phyloP scores from a whole-genome alignment of 2,113 vertebrate species.

The Cacatua alba region DNA sequence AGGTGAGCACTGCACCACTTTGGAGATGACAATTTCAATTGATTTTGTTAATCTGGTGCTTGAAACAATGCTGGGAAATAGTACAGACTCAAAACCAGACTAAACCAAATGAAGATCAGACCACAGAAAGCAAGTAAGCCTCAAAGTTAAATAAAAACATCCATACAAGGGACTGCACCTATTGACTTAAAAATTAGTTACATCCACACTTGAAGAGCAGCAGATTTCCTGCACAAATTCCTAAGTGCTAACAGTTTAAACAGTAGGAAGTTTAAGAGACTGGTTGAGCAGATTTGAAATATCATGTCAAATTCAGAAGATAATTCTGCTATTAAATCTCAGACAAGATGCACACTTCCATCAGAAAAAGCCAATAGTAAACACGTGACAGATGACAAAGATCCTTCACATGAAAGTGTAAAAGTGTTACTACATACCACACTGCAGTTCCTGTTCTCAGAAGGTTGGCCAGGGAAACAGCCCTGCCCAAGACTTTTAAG shows the following conservation, averaged over 20 bases:
- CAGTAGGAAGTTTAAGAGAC: background rate
- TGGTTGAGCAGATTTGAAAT: background rate
- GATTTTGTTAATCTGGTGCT: background rate
- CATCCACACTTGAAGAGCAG: background rate
- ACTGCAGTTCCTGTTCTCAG: background rate
- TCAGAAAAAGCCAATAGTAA: background rate
- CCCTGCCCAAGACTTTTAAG: background rate
- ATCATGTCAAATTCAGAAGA: background rate
- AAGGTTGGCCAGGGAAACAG: accelerated
- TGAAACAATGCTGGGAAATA: background rate
- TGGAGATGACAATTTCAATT: background rate
- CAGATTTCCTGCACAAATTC: background rate
- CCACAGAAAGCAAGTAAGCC: background rate
- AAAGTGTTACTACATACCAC: background rate
- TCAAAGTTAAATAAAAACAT: background rate
- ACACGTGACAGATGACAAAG: background rate
- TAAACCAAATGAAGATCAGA: background rate
- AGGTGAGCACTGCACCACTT: background rate
- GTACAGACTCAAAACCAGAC: background rate
- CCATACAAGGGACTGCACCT: background rate
- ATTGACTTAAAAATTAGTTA: background rate
- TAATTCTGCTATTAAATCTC: background rate
- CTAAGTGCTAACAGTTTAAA: background rate
- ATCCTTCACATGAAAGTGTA: background rate
- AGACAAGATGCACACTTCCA: background rate